These are phyloP conservation scores for Strigamia maritima DNA, from an alignment of 2,888 invertebrate species.

Conservation along the genomic window DNA sequence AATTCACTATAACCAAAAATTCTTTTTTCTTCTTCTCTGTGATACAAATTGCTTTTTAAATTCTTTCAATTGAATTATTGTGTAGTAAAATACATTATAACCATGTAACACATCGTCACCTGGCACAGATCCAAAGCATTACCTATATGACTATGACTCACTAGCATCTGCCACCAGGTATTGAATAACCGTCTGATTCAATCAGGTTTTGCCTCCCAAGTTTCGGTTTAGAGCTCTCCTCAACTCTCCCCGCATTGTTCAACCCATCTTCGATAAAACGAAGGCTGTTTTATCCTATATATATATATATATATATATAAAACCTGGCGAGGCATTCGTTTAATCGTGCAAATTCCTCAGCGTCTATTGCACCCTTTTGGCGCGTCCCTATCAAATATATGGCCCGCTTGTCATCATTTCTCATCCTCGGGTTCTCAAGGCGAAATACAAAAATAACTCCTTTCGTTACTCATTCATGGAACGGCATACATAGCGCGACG, in stretches of 20 bases:
- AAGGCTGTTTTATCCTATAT: background rate
- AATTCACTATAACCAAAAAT: no score
- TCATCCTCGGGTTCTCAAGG: conserved; percentile 22
- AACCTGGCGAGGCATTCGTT: background rate
- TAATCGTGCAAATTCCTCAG: conserved; percentile 16
- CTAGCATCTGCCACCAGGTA: background rate
- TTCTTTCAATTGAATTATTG: background rate
- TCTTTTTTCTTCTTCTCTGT: no score
- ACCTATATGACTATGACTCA: background rate
- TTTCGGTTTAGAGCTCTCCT: background rate
- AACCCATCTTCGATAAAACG: background rate
- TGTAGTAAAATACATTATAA: background rate
- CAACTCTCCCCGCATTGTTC: no score
- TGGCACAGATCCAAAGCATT: background rate
- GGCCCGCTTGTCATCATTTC: conserved; percentile 13
- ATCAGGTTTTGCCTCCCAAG: background rate
- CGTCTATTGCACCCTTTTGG: conserved; percentile 31
- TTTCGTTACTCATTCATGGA: conserved; percentile 28
- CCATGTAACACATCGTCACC: background rate
- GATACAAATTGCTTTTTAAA: no score
- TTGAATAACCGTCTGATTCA: conserved; percentile 27
- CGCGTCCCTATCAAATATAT: conserved; percentile 32
- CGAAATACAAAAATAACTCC: conserved; percentile 23
- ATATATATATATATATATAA: background rate
- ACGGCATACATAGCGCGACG: background rate